Base-by-base conservation (phyloP, 2,797 vertebrate genomes). In the Xenentodon cancila region DNA sequence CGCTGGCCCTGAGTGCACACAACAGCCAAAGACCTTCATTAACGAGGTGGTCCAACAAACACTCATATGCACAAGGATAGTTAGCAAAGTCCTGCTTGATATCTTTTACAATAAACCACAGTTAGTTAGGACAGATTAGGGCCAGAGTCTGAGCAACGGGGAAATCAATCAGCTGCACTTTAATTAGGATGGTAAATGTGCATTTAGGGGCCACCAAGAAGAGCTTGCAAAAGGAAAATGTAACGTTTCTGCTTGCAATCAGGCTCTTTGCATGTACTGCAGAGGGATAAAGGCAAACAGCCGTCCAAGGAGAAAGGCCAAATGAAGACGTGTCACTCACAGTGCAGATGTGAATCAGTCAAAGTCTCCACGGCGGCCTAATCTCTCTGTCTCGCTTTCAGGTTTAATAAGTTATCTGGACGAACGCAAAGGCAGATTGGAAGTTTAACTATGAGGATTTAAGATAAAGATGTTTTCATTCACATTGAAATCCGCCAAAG, bases 151-250 rank as follows among this genome's bases (percentile, higher is more conserved):
- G 45, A 55, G 64, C 61, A 30, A 61, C 6, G 19, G 45, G 15
- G 54, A 77, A 84, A 87, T 84, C 71, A 64, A 70, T 87, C 72
- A 18, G 7, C 44, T 74, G 32, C 18, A n/a, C 57, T 86, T 88
- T 84, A 85, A 88, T 88, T 85, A 74, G 65, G 72, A 59, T 72
- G 69, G 71, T 51, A 79, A 71, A 84, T 79, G 58, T 73, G 66
- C 49, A 3, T 75, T 75, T 68, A 76, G 46, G 53, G 55, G 65
- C 80, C 56, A 64, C 61, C 21, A 58, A 58, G 66, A 60, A 45
- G 22, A 76, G 30, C 61, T 62, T 17, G 37, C 40, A 51, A 59
- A 78, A 64, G 66, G 51, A 21, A 53, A 52, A 16, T 48, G 57
- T 47, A 11, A 19, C 50, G 18, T 20, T 54, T 53, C 34, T 63